Evolutionary conservation across 2,888 invertebrate genomes (phyloP).

Genomic region (Melitaea athalia): DNA sequence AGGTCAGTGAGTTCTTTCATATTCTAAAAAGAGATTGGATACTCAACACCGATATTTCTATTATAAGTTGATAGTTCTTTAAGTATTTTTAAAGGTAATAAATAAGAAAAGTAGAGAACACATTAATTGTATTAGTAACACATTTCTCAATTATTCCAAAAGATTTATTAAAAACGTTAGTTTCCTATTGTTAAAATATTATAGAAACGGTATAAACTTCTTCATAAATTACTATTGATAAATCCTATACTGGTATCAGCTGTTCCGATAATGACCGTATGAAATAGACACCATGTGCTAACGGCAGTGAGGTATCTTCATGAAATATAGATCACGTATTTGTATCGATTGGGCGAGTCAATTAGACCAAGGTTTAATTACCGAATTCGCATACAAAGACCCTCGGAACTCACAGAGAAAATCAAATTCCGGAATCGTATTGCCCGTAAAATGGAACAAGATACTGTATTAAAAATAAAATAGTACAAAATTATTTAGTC

Average conservation of each 20-base stretch:
- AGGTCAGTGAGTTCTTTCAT: slow-evolving; percentile 20
- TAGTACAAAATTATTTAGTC: too few relatives aligned
- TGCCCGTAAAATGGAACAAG: too few relatives aligned
- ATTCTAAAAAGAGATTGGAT: slow-evolving; percentile 8
- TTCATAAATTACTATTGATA: not conserved
- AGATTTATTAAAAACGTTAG: too few relatives aligned
- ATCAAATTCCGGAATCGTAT: slow-evolving; percentile 16
- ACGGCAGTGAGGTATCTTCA: slow-evolving; percentile 38
- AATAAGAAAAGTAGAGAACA: too few relatives aligned
- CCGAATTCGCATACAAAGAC: slow-evolving; percentile 46
- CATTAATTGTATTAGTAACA: too few relatives aligned
- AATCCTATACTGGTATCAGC: not conserved
- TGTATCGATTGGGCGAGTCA: slow-evolving; percentile 32
- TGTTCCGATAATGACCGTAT: slow-evolving; percentile 25
- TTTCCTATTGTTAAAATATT: not conserved
- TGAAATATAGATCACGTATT: slow-evolving; percentile 34
- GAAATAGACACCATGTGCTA: slow-evolving; percentile 28
- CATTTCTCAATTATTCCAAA: too few relatives aligned
- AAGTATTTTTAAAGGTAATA: not conserved
- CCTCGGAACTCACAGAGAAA: slow-evolving; percentile 34
- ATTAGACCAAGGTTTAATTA: slow-evolving; percentile 62
- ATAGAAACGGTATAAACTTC: not conserved
- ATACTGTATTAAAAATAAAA: too few relatives aligned
- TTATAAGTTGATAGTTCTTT: not conserved
- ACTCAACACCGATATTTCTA: not conserved